These are phyloP conservation scores for Ellobium chinense DNA, from an alignment of 2,888 invertebrate species.

Conservation along the genomic window DNA sequence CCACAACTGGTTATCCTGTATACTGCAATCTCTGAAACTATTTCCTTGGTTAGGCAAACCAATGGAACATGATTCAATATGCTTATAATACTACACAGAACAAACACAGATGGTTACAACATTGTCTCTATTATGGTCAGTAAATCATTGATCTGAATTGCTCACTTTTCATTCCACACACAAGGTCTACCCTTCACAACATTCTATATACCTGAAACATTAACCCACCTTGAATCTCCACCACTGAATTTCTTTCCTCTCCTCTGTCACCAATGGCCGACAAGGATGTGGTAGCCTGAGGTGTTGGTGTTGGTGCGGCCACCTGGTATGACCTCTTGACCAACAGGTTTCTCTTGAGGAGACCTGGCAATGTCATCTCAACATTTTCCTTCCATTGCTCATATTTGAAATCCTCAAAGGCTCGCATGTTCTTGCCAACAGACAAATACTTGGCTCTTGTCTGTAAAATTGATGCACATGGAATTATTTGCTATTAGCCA, in stretches of 20 bases:
- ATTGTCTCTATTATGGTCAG: too few species aligned
- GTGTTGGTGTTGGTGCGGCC: conserved; percentile 25
- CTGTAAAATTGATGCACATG: conserved; percentile 60
- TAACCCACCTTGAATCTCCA: conserved; percentile 42
- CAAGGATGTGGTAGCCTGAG: conserved; percentile 11
- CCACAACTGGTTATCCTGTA: too few species aligned
- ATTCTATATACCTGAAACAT: too few species aligned
- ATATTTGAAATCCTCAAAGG: conserved; percentile 87
- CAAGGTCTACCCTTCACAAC: too few species aligned
- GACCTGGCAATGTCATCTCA: conserved; percentile 83
- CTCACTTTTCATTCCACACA: too few species aligned
- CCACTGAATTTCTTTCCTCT: conserved; percentile 32
- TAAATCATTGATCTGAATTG: too few species aligned
- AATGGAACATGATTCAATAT: too few species aligned
- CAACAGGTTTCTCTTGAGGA: conserved; percentile 76
- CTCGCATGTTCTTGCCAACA: conserved; percentile 87
- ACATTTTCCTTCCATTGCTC: conserved; percentile 86
- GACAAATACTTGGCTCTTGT: conserved; percentile 89
- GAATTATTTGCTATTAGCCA: too few species aligned
- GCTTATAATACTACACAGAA: too few species aligned
- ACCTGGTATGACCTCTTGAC: conserved; percentile 54
- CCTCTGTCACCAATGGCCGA: conserved; percentile 33
- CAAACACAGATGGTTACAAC: too few species aligned
- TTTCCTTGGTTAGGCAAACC: too few species aligned
- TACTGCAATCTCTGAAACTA: too few species aligned